A percentile compares a stretch with the other conserved stretches of the same genome.
phyloP scores from a whole-genome alignment of 2,113 vertebrate species.

The Sinocyclocheilus anophthalmus region DNA sequence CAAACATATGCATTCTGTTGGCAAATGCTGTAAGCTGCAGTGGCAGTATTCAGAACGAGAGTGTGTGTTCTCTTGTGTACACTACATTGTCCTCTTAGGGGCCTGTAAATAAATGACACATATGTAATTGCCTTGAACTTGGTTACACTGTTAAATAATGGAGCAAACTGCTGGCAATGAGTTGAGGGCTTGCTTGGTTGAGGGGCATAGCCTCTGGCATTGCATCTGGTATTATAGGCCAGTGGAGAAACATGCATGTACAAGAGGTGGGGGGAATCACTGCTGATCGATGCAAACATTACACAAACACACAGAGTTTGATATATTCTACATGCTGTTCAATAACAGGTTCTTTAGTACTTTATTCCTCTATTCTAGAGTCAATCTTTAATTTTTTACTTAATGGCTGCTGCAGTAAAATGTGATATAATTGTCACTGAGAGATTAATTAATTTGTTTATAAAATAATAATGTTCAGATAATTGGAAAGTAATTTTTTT shows the following conservation, averaged over 20 bases:
- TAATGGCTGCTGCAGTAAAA: background rate
- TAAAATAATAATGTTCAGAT: background rate
- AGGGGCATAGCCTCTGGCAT: constrained; percentile 57
- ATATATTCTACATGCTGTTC: background rate
- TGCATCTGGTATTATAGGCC: constrained; percentile 58
- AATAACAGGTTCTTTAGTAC: background rate
- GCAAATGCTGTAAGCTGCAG: constrained; percentile 34
- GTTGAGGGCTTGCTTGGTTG: constrained; percentile 53
- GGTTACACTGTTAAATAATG: constrained; percentile 56
- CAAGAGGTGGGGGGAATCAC: background rate
- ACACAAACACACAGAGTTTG: background rate
- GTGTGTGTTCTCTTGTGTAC: constrained; percentile 48
- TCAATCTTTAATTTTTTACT: background rate
- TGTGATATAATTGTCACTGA: background rate
- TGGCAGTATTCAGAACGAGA: constrained; percentile 39
- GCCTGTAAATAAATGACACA: constrained; percentile 52
- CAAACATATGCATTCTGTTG: constrained; percentile 44
- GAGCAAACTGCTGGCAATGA: constrained; percentile 59
- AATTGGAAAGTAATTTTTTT: background rate
- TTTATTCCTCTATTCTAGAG: background rate
- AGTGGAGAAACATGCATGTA: constrained; percentile 41
- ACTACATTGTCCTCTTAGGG: constrained; percentile 46
- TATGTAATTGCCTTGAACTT: constrained; percentile 58
- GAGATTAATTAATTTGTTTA: background rate
- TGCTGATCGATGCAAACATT: constrained; percentile 33